phyloP scores from a whole-genome alignment of 2,888 invertebrate genomes.

The Campoplex nolae region DNA sequence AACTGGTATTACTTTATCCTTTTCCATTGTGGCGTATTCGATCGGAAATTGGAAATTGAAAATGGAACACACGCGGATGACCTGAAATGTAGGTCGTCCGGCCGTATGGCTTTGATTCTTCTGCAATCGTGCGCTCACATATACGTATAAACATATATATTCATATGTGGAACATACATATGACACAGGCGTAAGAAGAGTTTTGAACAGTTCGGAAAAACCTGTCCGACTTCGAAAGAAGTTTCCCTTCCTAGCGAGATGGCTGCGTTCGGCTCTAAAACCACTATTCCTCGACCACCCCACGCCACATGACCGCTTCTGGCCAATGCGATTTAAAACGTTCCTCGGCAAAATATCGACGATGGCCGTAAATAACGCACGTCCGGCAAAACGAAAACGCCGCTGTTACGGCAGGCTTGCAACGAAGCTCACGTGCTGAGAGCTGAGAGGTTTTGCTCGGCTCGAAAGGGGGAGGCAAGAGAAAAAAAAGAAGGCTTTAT shows the following conservation, averaged over 20 bases:
- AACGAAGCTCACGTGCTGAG: background rate
- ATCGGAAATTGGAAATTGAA: constrained; percentile 73
- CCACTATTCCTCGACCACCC: background rate
- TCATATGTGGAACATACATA: background rate
- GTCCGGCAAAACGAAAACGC: constrained; percentile 54
- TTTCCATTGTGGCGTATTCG: constrained; percentile 62
- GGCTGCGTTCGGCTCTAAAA: constrained; percentile 8
- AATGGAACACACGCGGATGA: constrained; percentile 67
- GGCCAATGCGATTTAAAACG: constrained; percentile 68
- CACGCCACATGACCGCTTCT: constrained; percentile 51
- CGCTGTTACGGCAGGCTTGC: constrained; percentile 10
- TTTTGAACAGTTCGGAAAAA: constrained; percentile 39
- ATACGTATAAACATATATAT: background rate
- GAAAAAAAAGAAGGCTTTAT: constrained; percentile 42
- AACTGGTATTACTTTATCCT: constrained; percentile 69
- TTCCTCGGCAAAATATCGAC: constrained; percentile 62
- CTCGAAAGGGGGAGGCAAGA: background rate
- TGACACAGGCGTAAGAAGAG: constrained; percentile 26
- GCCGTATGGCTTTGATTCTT: constrained; percentile 57
- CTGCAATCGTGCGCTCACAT: constrained; percentile 31
- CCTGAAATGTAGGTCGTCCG: constrained; percentile 65
- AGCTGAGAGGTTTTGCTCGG: constrained; percentile 1
- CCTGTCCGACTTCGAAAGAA: constrained; percentile 29
- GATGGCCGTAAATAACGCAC: constrained; percentile 67
- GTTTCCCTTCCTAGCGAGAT: constrained; percentile 33